Evolutionary conservation across 2,797 vertebrate genomes (phyloP).

Genomic region (Sitta carolinensis): DNA sequence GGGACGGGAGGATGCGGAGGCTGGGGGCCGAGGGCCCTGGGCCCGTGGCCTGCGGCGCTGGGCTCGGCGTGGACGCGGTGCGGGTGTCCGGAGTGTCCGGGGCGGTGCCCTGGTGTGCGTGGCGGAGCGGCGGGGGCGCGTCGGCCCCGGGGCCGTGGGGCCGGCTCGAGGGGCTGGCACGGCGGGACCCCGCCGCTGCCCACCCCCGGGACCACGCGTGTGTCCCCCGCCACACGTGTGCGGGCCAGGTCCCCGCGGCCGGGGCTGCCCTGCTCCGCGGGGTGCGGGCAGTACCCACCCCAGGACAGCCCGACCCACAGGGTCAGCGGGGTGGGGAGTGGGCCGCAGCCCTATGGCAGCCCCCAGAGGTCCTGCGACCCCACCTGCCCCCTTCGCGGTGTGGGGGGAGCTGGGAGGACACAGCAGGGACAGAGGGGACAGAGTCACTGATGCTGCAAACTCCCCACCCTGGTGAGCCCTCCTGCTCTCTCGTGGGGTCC

Average conservation of each 20-base stretch:
- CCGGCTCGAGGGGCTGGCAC: too few species aligned
- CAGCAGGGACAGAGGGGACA: too few species aligned
- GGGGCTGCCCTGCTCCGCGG: background rate
- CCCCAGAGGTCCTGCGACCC: background rate
- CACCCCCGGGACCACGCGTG: background rate
- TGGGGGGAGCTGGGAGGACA: background rate
- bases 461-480: rapidly evolving
- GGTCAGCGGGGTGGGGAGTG: background rate
- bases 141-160: background rate
- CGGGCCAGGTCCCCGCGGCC: background rate
- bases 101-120: background rate
- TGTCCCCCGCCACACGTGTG: background rate
- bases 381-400: background rate
- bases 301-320: rapidly evolving
- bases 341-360: background rate
- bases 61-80: background rate
- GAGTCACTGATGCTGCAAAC: background rate
- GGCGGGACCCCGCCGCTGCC: background rate
- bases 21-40: background rate
- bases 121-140: background rate
- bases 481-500: background rate
- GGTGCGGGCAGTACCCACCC: background rate
- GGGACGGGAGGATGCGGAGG: background rate
- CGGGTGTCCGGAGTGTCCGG: background rate
- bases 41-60: background rate